Conservation (phyloP, 2,888 invertebrate genomes). For the Globia sparganii region DNA sequence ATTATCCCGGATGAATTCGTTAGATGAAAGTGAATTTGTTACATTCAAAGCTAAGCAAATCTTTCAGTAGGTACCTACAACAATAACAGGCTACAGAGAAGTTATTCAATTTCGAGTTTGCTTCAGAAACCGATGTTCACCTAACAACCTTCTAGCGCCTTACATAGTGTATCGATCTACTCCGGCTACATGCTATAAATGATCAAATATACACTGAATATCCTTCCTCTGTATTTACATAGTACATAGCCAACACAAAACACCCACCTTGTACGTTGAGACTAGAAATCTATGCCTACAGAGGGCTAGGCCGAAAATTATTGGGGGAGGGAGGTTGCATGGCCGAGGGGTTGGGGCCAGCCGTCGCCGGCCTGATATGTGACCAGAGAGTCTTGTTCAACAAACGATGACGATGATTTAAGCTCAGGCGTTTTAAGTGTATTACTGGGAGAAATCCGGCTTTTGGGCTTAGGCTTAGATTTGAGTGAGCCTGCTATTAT, state of each 20-base stretch:
- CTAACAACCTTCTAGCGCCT: conserved; percentile 46
- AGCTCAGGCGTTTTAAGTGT: conserved; percentile 90
- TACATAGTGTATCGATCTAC: conserved; percentile 65
- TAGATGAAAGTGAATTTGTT: not conserved
- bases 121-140: conserved; percentile 44
- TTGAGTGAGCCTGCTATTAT: conserved; percentile 88
- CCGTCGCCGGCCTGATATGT: conserved; percentile 88
- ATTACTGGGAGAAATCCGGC: conserved; percentile 89
- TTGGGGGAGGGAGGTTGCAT: conserved; percentile 72
- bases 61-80: not conserved
- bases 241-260: conserved; percentile 80
- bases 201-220: conserved; percentile 77
- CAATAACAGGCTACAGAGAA: conserved; percentile 1
- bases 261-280: conserved; percentile 83
- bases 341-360: conserved; percentile 66
- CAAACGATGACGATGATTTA: conserved; percentile 91
- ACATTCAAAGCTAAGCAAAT: not conserved
- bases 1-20: conserved; percentile 14
- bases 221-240: conserved; percentile 78
- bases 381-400: conserved; percentile 91
- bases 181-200: conserved; percentile 69
- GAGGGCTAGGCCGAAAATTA: conserved; percentile 86
- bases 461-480: conserved; percentile 88
- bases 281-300: conserved; percentile 87
- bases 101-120: conserved; percentile 19